Percentiles rank a stretch among this genome's conserved stretches.
Evolutionary conservation across 1,140 invertebrate genomes (phyloP).

Genomic region (Pteromalus puparum): DNA sequence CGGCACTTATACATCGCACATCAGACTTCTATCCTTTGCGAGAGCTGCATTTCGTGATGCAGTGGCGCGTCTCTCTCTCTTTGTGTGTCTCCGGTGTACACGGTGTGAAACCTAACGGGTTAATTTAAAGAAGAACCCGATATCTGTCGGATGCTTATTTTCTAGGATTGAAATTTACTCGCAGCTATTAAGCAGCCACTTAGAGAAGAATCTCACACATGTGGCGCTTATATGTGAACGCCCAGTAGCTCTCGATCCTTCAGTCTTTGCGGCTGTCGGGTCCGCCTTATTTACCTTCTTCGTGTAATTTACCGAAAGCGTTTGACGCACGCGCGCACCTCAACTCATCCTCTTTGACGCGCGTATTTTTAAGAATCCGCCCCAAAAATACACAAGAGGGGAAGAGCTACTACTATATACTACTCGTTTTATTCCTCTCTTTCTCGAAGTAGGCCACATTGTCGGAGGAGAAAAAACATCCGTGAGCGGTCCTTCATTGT

Average conservation of each 20-base stretch:
- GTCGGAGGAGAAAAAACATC: background rate
- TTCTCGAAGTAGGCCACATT: background rate
- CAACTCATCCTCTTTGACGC: background rate
- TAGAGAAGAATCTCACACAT: too few relatives aligned
- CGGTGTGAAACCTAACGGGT: constrained; percentile 28
- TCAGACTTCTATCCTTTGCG: constrained; percentile 14
- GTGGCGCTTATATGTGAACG: too few relatives aligned
- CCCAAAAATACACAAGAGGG: background rate
- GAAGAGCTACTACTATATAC: background rate
- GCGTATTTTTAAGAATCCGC: background rate
- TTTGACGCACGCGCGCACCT: background rate
- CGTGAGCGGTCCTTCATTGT: constrained; percentile 28
- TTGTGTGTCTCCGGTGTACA: background rate
- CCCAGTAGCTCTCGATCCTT: too few relatives aligned
- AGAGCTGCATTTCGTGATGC: background rate
- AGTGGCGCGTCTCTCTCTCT: background rate
- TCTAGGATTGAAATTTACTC: too few relatives aligned
- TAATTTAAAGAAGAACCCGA: too few relatives aligned
- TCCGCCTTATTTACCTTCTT: constrained; percentile 30
- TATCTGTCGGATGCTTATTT: too few relatives aligned
- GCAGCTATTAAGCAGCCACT: background rate
- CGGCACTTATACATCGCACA: background rate
- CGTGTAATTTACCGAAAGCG: constrained; percentile 11
- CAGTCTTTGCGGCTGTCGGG: background rate
- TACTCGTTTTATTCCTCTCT: background rate